Evolutionary conservation across 1,140 invertebrate species (phyloP), one percentile per base, ranked within the genome.

Genomic region (Stegodyphus mimosarum): DNA sequence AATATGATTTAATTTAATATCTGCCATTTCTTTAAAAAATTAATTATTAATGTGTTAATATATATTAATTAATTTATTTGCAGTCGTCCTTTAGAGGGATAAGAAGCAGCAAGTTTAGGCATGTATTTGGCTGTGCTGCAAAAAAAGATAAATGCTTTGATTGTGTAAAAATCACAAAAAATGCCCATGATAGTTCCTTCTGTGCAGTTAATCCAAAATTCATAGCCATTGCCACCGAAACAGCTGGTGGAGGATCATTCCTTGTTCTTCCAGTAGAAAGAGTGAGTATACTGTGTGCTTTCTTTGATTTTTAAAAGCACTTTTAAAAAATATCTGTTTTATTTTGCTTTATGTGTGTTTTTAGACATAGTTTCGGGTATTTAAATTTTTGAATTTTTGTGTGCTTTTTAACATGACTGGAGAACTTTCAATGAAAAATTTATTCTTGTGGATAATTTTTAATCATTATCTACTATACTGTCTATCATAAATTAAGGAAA

Each of bases 181-280:
- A 96, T 90, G 97, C 97, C 64, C 98, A 97, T 76, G 98, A 99
- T 91, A 98, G 97, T 70, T 97, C 96, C 76, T 99, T 99, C 91
- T 99, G 97, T 93, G 95, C 96, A 87, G 98, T 99, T 87, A 99
- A 99, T 92, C 97, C 98, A n/a, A 99, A 99, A 92, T 99, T 99
- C 92, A 81, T 93, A 69, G 92, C 92, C 48, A 93, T 98, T 79
- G 96, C 98, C 60, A 97, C 96, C 3, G 97, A 98, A 91, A 96
- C 97, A 15, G 96, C 96, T 13, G 97, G 97, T 6, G 97, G 97
- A 2, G 96, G 96, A 6, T 95, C 97, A 18, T 99, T 99, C 90
- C 91, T 98, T 0, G 96, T 99, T 6, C 90, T 98, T 87, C 96
- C 96, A 5, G 91, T 98, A 63, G 94, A 96, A 90, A 94, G 95